A percentile compares a stretch with the other conserved stretches of the same genome.
Conservation (phyloP, 2,797 vertebrate genomes). For the Catamblyrhynchus diadema region DNA sequence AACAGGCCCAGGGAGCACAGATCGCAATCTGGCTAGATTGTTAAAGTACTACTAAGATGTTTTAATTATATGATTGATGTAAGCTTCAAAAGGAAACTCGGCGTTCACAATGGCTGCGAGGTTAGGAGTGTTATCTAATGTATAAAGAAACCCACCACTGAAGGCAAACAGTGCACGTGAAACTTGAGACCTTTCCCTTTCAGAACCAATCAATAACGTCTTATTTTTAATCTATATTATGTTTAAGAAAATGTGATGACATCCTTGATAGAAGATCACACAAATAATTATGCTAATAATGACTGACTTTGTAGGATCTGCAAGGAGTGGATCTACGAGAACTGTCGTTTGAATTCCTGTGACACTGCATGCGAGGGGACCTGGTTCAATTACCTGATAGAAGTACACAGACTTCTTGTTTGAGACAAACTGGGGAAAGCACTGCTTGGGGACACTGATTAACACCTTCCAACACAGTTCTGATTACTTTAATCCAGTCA, state of each 20-base stretch:
- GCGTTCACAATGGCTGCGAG: conserved; percentile 37
- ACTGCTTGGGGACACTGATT: conserved; percentile 59
- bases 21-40: conserved; percentile 52
- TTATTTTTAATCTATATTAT: conserved; percentile 69
- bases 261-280: conserved; percentile 71
- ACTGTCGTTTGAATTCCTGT: background rate
- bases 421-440: conserved; percentile 26
- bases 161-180: conserved; percentile 43
- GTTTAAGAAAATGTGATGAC: conserved; percentile 72
- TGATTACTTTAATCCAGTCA: conserved; percentile 68
- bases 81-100: conserved; percentile 67
- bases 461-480: conserved; percentile 29
- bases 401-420: background rate
- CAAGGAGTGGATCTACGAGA: conserved; percentile 23
- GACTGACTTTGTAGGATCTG: conserved; percentile 24
- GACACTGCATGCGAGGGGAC: background rate
- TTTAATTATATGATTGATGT: conserved; percentile 77
- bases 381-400: conserved; percentile 35
- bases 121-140: conserved; percentile 60
- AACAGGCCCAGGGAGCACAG: conserved; percentile 46
- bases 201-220: conserved; percentile 67
- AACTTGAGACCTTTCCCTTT: conserved; percentile 52
- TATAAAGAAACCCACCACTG: conserved; percentile 56
- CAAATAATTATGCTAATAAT: conserved; percentile 66
- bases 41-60: conserved; percentile 54